Conservation (phyloP, 2,113 vertebrate genomes). For the Sceloporus tristichus region DNA sequence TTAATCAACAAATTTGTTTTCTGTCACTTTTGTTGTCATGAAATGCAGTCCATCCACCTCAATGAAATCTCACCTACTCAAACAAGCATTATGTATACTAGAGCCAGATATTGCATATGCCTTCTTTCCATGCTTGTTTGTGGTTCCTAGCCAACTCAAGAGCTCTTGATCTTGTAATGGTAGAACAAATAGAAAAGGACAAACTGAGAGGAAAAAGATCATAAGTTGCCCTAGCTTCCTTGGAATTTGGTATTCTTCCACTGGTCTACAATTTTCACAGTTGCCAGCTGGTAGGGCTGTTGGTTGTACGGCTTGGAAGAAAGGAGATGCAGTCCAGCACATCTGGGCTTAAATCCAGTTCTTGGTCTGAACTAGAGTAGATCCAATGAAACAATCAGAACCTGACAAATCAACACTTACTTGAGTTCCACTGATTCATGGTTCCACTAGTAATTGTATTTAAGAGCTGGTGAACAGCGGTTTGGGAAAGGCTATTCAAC, state of each 20-base stretch:
- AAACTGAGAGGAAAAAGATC: neutral
- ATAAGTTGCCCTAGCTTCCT: no score
- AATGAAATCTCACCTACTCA: neutral
- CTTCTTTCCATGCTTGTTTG: neutral
- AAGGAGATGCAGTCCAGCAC: no score
- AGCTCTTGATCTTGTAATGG: neutral
- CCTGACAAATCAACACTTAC: no score
- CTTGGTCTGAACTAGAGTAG: no score
- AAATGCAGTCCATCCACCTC: slow-evolving; percentile 15
- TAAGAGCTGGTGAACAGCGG: no score
- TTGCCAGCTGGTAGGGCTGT: neutral
- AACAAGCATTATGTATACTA: neutral
- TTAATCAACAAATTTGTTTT: slow-evolving; percentile 61
- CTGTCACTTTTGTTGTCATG: neutral
- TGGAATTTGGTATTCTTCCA: no score
- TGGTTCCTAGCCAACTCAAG: neutral
- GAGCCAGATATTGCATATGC: neutral
- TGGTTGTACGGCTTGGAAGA: no score
- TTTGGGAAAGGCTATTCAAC: neutral
- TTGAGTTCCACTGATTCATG: no score
- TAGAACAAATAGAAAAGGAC: neutral
- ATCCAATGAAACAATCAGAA: no score
- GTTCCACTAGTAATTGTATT: no score
- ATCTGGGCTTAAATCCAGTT: no score
- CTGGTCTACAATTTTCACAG: neutral